Conservation (phyloP, 2,113 vertebrate species). For the Alethe castanea region DNA sequence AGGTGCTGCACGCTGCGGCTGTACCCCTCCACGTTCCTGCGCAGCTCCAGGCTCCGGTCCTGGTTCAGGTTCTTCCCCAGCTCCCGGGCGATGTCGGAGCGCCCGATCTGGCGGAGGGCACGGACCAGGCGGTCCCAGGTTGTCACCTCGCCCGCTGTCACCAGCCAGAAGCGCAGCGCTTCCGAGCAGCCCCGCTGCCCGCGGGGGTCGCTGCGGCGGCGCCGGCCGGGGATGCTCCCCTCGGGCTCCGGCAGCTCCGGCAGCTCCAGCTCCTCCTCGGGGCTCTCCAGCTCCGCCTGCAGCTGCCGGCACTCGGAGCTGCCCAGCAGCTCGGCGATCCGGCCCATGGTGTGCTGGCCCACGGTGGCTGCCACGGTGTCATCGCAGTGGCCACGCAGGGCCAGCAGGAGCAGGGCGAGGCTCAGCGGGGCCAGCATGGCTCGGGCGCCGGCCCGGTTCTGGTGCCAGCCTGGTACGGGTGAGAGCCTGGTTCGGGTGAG, state of each 20-base stretch:
- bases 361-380: constrained; percentile 34
- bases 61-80: constrained; percentile 76
- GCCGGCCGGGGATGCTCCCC: too few species aligned
- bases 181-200: fast-evolving
- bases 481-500: too few species aligned
- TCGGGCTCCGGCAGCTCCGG: background rate
- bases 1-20: background rate
- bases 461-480: too few species aligned
- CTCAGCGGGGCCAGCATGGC: fast-evolving
- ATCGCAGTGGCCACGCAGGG: fast-evolving
- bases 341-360: constrained; percentile 62
- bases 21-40: constrained; percentile 24
- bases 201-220: too few species aligned
- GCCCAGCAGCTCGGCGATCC: constrained; percentile 64
- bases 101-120: constrained; percentile 45
- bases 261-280: background rate
- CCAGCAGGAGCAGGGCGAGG: background rate
- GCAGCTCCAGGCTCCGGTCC: constrained; percentile 67
- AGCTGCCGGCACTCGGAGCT: constrained; percentile 64
- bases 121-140: constrained; percentile 70
- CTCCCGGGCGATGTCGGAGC: constrained; percentile 66
- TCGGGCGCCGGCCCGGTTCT: too few species aligned
- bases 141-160: background rate
- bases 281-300: background rate
- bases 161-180: constrained; percentile 51